phyloP scores from a whole-genome alignment of 2,113 vertebrate genomes.

The Malurus elegans region DNA sequence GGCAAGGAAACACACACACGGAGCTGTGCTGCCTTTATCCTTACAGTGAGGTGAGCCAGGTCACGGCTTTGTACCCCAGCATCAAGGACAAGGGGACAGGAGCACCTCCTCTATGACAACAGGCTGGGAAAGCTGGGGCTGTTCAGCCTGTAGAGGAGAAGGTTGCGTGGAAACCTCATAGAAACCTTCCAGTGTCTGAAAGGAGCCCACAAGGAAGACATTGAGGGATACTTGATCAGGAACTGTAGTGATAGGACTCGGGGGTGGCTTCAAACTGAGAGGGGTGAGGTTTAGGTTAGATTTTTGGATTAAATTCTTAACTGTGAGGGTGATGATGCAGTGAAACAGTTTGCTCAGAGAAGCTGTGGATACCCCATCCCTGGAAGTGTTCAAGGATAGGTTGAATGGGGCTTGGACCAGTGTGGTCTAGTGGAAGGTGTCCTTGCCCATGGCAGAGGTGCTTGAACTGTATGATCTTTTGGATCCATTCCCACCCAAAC shows the following conservation, averaged over 20 bases:
- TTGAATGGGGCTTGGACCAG: background rate
- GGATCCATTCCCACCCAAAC: background rate
- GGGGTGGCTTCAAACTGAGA: background rate
- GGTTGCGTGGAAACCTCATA: background rate
- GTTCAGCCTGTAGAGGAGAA: background rate
- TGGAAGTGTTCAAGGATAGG: background rate
- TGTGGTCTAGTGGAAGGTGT: background rate
- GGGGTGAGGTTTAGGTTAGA: background rate
- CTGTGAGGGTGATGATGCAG: background rate
- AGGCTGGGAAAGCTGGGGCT: background rate
- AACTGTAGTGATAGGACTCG: background rate
- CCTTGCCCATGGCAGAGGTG: background rate
- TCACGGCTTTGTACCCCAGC: conserved; percentile 57
- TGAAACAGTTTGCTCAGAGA: background rate
- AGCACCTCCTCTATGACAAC: background rate
- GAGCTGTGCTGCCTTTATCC: conserved; percentile 73
- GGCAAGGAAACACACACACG: background rate
- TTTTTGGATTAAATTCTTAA: background rate
- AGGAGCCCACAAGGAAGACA: background rate
- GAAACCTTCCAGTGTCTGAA: background rate
- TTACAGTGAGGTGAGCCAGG: conserved; percentile 42
- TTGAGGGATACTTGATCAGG: background rate
- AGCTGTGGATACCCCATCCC: background rate
- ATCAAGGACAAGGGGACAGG: conserved; percentile 29
- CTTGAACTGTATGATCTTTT: background rate